Percentiles rank a stretch among this genome's conserved stretches.
Conservation (phyloP, 2,113 vertebrate species). For the Benitochromis conjunctus region DNA sequence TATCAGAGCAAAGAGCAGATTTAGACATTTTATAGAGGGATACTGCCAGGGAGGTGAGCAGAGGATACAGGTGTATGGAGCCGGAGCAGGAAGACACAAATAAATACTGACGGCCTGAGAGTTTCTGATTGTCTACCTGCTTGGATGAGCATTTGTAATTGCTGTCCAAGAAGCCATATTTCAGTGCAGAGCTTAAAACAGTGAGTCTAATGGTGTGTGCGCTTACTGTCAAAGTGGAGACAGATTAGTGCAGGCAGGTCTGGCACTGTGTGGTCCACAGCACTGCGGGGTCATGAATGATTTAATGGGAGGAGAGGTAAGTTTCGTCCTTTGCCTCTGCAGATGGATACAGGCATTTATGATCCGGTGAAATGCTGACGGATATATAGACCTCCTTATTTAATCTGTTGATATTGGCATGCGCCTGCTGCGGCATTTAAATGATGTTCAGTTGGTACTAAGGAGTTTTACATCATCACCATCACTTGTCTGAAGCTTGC, state of each 20-base stretch:
- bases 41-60: background rate
- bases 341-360: conserved; percentile 27
- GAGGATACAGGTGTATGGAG: conserved; percentile 5
- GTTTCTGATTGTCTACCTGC: conserved; percentile 13
- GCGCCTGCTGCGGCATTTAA: background rate
- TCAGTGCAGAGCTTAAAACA: conserved; percentile 28
- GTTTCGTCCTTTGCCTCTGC: conserved; percentile 15
- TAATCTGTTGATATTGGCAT: background rate
- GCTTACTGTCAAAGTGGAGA: conserved; percentile 27
- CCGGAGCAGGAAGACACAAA: background rate
- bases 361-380: background rate
- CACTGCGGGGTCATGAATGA: conserved; percentile 65
- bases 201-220: background rate
- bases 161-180: conserved; percentile 11
- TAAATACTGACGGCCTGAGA: conserved; percentile 2
- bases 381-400: background rate
- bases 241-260: conserved; percentile 52
- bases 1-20: background rate
- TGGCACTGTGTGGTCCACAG: conserved; percentile 44
- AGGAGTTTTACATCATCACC: background rate
- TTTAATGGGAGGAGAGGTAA: conserved; percentile 58
- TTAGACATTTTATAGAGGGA: conserved; percentile 17
- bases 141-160: conserved; percentile 23
- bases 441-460: background rate
- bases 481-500: background rate